Percentiles rank a stretch among this genome's conserved stretches.
Conservation (phyloP, 2,888 invertebrate genomes). For the Allolobophora icterica region DNA sequence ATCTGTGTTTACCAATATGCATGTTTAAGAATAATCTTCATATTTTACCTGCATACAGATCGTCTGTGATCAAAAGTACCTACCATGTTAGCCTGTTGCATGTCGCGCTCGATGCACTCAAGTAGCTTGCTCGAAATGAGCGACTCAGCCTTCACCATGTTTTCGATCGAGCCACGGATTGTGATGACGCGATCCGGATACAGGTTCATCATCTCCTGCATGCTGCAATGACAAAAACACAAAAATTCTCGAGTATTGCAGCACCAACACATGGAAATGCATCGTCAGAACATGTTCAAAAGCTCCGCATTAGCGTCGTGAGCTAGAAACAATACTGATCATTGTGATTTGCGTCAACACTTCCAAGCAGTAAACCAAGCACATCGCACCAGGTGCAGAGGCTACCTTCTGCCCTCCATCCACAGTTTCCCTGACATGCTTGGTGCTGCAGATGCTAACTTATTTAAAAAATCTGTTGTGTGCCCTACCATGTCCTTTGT, state of each 20-base stretch:
- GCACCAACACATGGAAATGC: not conserved
- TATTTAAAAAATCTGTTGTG: no score
- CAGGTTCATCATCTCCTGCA: constrained; percentile 49
- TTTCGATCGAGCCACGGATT: constrained; percentile 89
- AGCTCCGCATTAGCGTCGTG: not conserved
- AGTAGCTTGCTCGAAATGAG: constrained; percentile 93
- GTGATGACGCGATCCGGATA: constrained; percentile 91
- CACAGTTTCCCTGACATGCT: no score
- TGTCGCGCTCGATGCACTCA: constrained; percentile 74
- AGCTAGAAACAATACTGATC: no score
- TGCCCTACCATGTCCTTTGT: no score
- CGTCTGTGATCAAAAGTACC: not conserved
- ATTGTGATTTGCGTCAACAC: no score
- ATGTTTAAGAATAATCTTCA: no score
- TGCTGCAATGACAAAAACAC: constrained; percentile 35
- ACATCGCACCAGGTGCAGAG: no score
- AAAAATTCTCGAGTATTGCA: not conserved
- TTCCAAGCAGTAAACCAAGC: no score
- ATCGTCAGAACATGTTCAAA: not conserved
- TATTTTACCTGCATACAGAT: not conserved
- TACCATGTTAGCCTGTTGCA: constrained; percentile 30
- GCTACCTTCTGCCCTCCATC: no score
- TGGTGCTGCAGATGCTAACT: no score
- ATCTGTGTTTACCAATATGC: no score
- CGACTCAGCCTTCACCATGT: constrained; percentile 87